phyloP scores from a whole-genome alignment of 1,140 invertebrate species.

The Andricus grossulariae region DNA sequence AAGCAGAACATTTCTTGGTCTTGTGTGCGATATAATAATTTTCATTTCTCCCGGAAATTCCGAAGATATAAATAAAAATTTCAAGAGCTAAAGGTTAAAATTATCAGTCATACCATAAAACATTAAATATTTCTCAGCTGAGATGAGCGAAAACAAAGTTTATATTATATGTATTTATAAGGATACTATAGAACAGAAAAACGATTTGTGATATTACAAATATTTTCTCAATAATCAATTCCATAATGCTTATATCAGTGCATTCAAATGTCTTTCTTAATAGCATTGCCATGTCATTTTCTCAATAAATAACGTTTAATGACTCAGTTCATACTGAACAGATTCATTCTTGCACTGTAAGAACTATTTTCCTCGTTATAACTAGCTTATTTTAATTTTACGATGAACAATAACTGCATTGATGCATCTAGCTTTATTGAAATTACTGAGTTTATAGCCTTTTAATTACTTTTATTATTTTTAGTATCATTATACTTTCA shows the following conservation, averaged over 20 bases:
- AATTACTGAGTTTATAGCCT: too few relatives aligned
- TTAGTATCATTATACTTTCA: too few relatives aligned
- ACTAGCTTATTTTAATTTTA: background rate
- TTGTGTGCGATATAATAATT: background rate
- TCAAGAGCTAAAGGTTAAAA: background rate
- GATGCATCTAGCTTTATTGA: too few relatives aligned
- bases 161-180: too few relatives aligned
- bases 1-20: background rate
- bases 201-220: too few relatives aligned
- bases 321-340: background rate
- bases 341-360: background rate
- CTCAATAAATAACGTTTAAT: background rate
- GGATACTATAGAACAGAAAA: too few relatives aligned
- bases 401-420: background rate
- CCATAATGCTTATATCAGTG: background rate
- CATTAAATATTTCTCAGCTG: too few relatives aligned
- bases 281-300: background rate
- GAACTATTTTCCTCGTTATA: background rate
- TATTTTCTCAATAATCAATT: background rate
- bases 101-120: background rate
- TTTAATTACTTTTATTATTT: too few relatives aligned
- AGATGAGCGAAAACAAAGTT: too few relatives aligned
- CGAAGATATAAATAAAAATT: background rate
- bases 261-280: background rate
- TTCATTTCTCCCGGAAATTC: slow-evolving; percentile 6